phyloP scores from a whole-genome alignment of 2,113 vertebrate species.

The Talpa occidentalis region DNA sequence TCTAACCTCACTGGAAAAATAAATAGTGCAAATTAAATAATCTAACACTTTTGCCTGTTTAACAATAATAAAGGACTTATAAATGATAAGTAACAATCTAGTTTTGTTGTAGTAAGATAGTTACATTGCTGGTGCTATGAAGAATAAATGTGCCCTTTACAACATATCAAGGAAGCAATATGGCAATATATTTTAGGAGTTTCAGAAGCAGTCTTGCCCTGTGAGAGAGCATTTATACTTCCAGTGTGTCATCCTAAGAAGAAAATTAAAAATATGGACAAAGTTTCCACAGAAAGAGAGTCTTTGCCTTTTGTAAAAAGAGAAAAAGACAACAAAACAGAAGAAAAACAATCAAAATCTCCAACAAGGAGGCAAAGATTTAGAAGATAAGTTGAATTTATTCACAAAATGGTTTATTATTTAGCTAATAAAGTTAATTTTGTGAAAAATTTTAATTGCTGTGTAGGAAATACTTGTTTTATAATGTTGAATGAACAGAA shows the following conservation, averaged over 20 bases:
- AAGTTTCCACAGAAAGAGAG: not conserved
- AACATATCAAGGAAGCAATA: slow-evolving; percentile 23
- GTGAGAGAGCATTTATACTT: not conserved
- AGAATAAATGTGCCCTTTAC: not conserved
- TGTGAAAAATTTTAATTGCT: not conserved
- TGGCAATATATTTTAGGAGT: not conserved
- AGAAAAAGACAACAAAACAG: not conserved
- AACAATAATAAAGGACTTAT: not conserved
- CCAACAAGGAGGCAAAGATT: not conserved
- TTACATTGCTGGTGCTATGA: not conserved
- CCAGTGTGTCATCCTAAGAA: not conserved
- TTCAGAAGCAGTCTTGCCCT: slow-evolving; percentile 36
- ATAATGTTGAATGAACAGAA: not conserved
- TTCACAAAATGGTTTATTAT: not conserved
- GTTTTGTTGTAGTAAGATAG: not conserved
- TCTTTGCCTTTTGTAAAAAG: not conserved
- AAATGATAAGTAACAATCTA: not conserved
- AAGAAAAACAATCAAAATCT: slow-evolving; percentile 31
- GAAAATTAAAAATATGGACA: not conserved
- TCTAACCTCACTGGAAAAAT: not conserved
- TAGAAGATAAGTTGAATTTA: not conserved
- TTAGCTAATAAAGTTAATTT: not conserved
- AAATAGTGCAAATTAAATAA: slow-evolving; percentile 37
- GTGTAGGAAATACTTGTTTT: not conserved
- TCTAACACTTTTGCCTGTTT: not conserved